Evolutionary conservation across 2,113 vertebrate genomes (phyloP), one percentile per base, ranked within the genome.

Genomic region (Cyprinus carpio): DNA sequence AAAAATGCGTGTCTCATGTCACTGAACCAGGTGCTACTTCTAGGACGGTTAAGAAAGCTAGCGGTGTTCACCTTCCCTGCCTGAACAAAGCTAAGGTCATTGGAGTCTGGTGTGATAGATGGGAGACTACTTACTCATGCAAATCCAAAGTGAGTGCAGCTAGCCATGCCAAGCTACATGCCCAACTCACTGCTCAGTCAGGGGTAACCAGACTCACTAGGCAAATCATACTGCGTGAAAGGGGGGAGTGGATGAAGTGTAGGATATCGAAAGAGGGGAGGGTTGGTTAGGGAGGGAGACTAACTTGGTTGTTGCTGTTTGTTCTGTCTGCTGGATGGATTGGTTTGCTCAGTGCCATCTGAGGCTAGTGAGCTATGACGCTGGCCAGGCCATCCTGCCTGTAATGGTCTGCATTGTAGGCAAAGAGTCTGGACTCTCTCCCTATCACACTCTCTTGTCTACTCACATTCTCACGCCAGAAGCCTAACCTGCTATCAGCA

Each of bases 351-450:
- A 6, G 34, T 60, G 40, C 80, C 64, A 72, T 78, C 29, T 84
- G 79, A 56, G 83, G 37, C 46, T 74, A 74, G 31, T 58, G 78
- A 87, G 43, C 64, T 75, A 84, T 72, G 85, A 88, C 25, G 23
- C 58, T 43, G 13, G 43, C 79, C 80, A 75, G 43, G 58, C 60
- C 31, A 27, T 62, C 43, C 71, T 82, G 69, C 27, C 71, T 54
- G 23, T 69, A 76, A 82, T 76, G 80, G 67, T 71, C 85, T 82
- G 69, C 74, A 77, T 65, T 78, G 72, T 84, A 67, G 43, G 60
- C 74, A 84, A 67, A 54, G 27, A 77, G 43, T 27, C 74, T 20
- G 64, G 20, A 4, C 67, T 80, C 72, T 82, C 25, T 79, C 76
- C 77, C 88, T 78, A 29, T 85, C 40, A 62, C 27, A 74, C 8